Evolutionary conservation across 1,140 invertebrate species (phyloP), one percentile per base, ranked within the genome.

Genomic region (Drosophila biarmipes): DNA sequence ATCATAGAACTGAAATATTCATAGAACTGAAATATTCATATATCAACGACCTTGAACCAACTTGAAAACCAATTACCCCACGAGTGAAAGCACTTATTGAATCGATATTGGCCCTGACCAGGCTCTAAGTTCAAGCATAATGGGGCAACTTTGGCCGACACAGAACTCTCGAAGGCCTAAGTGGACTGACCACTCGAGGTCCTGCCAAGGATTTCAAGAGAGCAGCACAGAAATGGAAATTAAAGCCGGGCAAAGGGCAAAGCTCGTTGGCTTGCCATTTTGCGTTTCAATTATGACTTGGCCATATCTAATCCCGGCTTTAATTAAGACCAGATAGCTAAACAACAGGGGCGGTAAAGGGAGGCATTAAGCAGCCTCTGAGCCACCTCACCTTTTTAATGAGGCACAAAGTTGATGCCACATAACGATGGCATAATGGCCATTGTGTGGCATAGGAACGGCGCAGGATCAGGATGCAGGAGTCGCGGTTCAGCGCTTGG

Each of bases 361-460:
- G n/a, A 27, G n/a, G 19, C 49, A 19, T 48, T 62, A 53, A 7
- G 35, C 21, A 37, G 48, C 51, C 59, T 54, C 35, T 55, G 37
- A 42, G 61, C 61, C 34, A 58, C 15, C 73, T 67, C 48, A 76
- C 61, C 72, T 76, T 73, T 42, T 76, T 76, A 76, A 76, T 76
- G 73, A 76, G 72, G 40, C 73, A 46, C 14, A 74, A 75, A 75
- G 72, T 76, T 76, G 61, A 19, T 49, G 73, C 72, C 61, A 67
- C 73, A 67, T 68, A 76, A 76, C 73, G 73, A 67, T 74, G 59
- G 64, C 72, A 74, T 64, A 55, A 74, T 73, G 72, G 69, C 48
- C 62, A 66, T 66, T 66, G 62, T 66, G 62, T 66, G 62, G 62
- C 19, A 34, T 21, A 35, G 42, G 38, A 46, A 64, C 24, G 14